These are phyloP conservation scores for Prolemur simus DNA, from an alignment of 2,113 vertebrate species.

Conservation along the genomic window DNA sequence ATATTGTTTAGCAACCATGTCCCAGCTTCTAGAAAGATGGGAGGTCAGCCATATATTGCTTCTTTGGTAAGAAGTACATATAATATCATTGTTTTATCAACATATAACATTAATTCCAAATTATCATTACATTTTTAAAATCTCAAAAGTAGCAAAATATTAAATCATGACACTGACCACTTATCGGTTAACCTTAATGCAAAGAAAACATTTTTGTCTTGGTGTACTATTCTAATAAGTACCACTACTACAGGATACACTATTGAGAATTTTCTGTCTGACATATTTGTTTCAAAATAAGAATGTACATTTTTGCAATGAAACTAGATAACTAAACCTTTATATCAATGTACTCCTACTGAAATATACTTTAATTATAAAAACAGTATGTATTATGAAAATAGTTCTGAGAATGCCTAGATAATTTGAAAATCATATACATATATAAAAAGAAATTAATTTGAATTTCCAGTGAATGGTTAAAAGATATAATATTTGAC, in stretches of 20 bases:
- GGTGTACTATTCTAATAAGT: background rate
- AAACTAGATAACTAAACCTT: background rate
- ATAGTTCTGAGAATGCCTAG: background rate
- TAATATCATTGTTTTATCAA: background rate
- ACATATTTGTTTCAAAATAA: background rate
- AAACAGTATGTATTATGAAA: background rate
- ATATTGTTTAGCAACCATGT: background rate
- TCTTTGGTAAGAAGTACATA: background rate
- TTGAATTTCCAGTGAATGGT: background rate
- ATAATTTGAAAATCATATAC: background rate
- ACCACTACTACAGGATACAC: background rate
- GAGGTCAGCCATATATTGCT: background rate
- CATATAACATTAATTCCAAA: background rate
- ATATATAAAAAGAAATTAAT: background rate
- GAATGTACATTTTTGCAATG: background rate
- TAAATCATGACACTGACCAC: background rate
- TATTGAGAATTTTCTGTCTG: background rate
- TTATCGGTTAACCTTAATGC: background rate
- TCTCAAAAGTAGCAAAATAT: background rate
- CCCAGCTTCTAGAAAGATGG: background rate
- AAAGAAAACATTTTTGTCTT: background rate
- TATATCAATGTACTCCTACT: background rate
- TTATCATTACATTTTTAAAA: background rate
- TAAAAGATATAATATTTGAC: background rate
- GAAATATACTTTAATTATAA: background rate